These are phyloP conservation scores for Daktulosphaira vitifoliae DNA, from an alignment of 1,140 invertebrate species.

Conservation along the genomic window DNA sequence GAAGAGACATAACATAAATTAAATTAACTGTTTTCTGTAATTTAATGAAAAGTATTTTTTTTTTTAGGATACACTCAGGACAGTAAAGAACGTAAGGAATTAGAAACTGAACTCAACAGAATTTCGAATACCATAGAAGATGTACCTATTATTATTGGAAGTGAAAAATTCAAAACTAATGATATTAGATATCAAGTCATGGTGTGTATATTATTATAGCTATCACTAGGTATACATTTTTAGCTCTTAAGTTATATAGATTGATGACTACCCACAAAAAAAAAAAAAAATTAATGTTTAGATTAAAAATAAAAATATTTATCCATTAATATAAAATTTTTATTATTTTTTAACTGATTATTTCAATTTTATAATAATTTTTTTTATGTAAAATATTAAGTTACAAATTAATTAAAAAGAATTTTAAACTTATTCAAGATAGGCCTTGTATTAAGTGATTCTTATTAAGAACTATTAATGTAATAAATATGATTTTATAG, in stretches of 20 bases:
- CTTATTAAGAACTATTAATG: no score
- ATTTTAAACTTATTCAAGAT: no score
- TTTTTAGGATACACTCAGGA: slow-evolving; percentile 63
- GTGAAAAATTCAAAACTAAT: slow-evolving; percentile 70
- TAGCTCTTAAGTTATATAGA: background rate
- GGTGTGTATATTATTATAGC: slow-evolving; percentile 49
- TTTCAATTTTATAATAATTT: no score
- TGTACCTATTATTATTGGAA: slow-evolving; percentile 86
- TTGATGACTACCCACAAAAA: background rate
- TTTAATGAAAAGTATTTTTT: no score
- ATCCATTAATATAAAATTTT: background rate
- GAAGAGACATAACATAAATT: no score
- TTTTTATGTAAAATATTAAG: no score
- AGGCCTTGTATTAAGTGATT: no score
- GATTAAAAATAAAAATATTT: background rate
- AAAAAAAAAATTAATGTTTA: background rate
- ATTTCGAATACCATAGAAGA: slow-evolving; percentile 61
- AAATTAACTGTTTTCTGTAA: no score
- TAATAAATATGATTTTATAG: slow-evolving; percentile 48
- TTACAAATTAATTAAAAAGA: no score
- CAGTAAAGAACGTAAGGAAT: slow-evolving; percentile 66
- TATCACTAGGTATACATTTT: no score
- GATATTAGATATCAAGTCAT: slow-evolving; percentile 65
- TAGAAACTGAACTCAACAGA: slow-evolving; percentile 63
- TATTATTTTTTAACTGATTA: background rate